Conservation (phyloP, 2,797 vertebrate species). For the Poecilia wingei region DNA sequence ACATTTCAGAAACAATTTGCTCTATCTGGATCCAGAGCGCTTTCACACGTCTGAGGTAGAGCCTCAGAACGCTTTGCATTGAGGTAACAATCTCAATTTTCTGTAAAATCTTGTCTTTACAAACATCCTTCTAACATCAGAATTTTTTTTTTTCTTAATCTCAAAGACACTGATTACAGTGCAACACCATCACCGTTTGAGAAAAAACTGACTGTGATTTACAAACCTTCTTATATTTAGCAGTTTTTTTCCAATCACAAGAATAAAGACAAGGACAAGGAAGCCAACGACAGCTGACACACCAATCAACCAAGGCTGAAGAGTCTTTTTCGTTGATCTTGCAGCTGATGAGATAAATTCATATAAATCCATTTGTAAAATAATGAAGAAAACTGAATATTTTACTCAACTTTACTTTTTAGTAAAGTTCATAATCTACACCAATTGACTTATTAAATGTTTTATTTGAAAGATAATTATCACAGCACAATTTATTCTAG, state of each 20-base stretch:
- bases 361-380: background rate
- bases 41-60: background rate
- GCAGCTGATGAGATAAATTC: constrained; percentile 1
- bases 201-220: background rate
- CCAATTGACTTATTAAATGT: background rate
- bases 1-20: background rate
- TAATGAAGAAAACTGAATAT: background rate
- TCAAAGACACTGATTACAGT: background rate
- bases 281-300: constrained; percentile 85
- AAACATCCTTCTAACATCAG: background rate
- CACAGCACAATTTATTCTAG: background rate
- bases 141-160: background rate
- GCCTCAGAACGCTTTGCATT: background rate
- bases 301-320: constrained; percentile 86
- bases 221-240: constrained; percentile 80
- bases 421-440: background rate
- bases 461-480: background rate
- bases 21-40: background rate
- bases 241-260: constrained; percentile 78
- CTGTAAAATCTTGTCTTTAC: background rate
- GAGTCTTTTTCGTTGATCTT: constrained; percentile 10
- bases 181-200: background rate
- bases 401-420: background rate
- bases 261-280: constrained; percentile 84
- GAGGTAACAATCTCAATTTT: background rate